A percentile compares a stretch with the other conserved stretches of the same genome.
Conservation (phyloP, 2,888 invertebrate genomes). For the Volucella bombylans region DNA sequence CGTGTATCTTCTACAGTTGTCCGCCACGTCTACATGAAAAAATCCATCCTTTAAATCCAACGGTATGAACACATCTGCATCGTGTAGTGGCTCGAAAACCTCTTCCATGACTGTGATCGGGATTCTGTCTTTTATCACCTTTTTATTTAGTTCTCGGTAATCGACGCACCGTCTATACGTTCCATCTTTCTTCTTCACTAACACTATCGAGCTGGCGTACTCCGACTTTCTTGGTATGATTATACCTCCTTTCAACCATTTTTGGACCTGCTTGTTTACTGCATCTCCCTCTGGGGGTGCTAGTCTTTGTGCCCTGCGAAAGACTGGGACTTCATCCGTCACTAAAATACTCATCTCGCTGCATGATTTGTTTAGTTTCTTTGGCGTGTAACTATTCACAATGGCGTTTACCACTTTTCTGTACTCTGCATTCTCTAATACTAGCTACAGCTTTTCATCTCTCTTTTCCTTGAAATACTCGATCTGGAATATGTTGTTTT, state of each 20-base stretch:
- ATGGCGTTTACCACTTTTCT: too few species aligned
- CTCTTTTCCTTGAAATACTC: too few species aligned
- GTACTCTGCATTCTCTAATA: too few species aligned
- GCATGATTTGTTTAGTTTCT: not conserved
- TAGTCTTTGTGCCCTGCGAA: slow-evolving; percentile 29
- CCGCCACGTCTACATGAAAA: too few species aligned
- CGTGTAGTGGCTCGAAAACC: too few species aligned
- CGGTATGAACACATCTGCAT: too few species aligned
- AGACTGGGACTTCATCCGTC: slow-evolving; percentile 58
- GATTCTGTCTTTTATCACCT: too few species aligned
- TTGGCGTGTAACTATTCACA: slow-evolving; percentile 74
- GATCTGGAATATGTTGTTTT: too few species aligned
- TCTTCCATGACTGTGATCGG: too few species aligned
- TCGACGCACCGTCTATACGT: too few species aligned
- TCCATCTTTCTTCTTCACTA: slow-evolving; percentile 62
- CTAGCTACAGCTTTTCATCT: slow-evolving; percentile 73
- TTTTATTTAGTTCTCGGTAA: too few species aligned
- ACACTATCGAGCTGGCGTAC: slow-evolving; percentile 74
- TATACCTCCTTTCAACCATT: slow-evolving; percentile 21
- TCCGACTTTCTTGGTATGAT: slow-evolving; percentile 75
- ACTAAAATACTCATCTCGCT: slow-evolving; percentile 61
- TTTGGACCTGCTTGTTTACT: slow-evolving; percentile 75
- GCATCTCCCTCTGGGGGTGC: slow-evolving; percentile 74
- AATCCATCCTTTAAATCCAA: too few species aligned
- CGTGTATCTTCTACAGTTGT: not conserved